A percentile compares a stretch with the other conserved stretches of the same genome.
Evolutionary conservation across 92 coral and sea anemone species (phyloP).

Genomic region (Phenganax stokvisi): DNA sequence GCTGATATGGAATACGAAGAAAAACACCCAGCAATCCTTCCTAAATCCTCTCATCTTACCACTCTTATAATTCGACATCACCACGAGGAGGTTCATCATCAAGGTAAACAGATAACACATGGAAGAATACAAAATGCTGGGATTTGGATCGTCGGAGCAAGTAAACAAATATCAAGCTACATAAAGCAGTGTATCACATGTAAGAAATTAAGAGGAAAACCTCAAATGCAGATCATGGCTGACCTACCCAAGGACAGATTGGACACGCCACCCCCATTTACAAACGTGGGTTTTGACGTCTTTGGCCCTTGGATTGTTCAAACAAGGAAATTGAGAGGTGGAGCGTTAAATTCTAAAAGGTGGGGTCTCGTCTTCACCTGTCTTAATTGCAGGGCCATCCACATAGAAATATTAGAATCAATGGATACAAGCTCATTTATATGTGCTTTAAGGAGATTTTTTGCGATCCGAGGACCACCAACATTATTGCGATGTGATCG

Average conservation of each 20-base stretch:
- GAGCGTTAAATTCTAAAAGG: neutral
- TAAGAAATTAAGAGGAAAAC: slow-evolving; percentile 21
- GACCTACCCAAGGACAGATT: slow-evolving; percentile 21
- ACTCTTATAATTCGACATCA: slow-evolving; percentile 33
- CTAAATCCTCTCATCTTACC: slow-evolving; percentile 43
- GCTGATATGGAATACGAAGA: slow-evolving; percentile 29
- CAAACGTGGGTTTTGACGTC: slow-evolving; percentile 13
- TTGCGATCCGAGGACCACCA: slow-evolving; percentile 20
- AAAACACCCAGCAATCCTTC: slow-evolving; percentile 50
- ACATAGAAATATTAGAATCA: slow-evolving; percentile 2
- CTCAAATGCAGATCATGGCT: slow-evolving; percentile 7
- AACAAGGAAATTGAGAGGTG: slow-evolving; percentile 14
- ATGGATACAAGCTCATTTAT: slow-evolving; percentile 1
- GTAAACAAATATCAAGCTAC: neutral
- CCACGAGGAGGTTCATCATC: slow-evolving; percentile 47
- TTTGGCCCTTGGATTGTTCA: neutral
- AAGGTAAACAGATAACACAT: slow-evolving; percentile 43
- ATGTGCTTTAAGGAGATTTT: neutral
- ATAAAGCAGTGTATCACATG: slow-evolving; percentile 21
- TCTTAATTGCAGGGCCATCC: slow-evolving; percentile 22
- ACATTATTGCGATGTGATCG: slow-evolving; percentile 6
- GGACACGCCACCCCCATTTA: slow-evolving; percentile 1
- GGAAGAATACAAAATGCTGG: slow-evolving; percentile 34
- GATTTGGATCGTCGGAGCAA: slow-evolving; percentile 24
- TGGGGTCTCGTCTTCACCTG: slow-evolving; percentile 21